phyloP scores from a whole-genome alignment of 2,888 invertebrate genomes.

The Thera britannica region DNA sequence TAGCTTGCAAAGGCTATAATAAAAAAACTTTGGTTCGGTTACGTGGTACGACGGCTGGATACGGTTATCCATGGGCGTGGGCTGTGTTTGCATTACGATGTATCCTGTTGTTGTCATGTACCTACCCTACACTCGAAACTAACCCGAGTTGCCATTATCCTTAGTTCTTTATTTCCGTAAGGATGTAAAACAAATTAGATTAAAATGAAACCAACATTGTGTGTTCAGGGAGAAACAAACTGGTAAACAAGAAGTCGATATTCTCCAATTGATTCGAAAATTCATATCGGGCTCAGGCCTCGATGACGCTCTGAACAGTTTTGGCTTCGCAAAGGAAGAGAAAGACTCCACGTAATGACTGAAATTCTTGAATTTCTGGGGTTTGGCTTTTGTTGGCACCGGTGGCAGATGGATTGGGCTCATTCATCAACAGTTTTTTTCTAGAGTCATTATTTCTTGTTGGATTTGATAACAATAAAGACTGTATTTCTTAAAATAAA shows the following conservation, averaged over 20 bases:
- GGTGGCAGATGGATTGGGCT: constrained; percentile 59
- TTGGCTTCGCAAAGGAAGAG: constrained; percentile 63
- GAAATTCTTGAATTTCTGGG: constrained; percentile 52
- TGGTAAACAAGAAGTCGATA: constrained; percentile 60
- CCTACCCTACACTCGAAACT: not conserved
- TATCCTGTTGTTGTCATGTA: not conserved
- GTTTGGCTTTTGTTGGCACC: constrained; percentile 52
- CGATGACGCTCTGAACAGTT: constrained; percentile 66
- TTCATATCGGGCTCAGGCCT: constrained; percentile 74
- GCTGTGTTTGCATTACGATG: not conserved
- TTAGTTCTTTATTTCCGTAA: not conserved
- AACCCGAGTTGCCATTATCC: not conserved
- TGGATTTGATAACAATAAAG: not conserved
- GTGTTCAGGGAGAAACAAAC: constrained; percentile 69
- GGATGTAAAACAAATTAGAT: not conserved
- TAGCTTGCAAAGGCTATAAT: no score
- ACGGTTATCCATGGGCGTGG: not conserved
- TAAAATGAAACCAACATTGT: constrained; percentile 44
- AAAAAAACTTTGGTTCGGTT: no score
- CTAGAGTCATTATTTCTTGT: constrained; percentile 2
- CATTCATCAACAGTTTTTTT: constrained; percentile 40
- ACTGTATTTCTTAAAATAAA: not conserved
- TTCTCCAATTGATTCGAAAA: constrained; percentile 71
- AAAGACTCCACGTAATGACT: constrained; percentile 68
- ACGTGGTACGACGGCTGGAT: no score